phyloP scores from a whole-genome alignment of 2,888 invertebrate species.

The Zaprionus lineosus region DNA sequence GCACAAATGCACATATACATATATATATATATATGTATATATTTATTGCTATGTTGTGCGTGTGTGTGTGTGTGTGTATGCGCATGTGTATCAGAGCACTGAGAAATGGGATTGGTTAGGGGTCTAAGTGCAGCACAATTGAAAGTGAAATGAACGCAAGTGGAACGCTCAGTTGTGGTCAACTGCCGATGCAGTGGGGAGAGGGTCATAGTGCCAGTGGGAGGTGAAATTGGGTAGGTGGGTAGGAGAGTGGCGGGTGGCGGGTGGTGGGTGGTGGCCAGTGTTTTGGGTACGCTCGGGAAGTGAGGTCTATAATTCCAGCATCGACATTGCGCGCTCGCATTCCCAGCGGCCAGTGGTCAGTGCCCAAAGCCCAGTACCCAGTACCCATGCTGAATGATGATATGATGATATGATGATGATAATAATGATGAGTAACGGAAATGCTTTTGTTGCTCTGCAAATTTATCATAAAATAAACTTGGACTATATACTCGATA shows the following conservation, averaged over 20 bases:
- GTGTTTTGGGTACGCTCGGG: too few species aligned
- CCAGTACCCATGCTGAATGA: too few species aligned
- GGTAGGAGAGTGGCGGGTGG: not conserved
- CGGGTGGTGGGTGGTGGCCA: too few species aligned
- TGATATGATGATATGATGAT: constrained; percentile 8
- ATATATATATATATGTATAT: not conserved
- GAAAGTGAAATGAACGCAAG: constrained; percentile 60
- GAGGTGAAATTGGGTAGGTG: not conserved
- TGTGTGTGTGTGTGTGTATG: not conserved
- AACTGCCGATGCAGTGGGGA: not conserved
- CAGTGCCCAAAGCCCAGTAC: too few species aligned
- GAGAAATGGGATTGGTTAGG: constrained; percentile 1
- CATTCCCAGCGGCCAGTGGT: too few species aligned
- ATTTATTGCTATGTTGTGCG: not conserved
- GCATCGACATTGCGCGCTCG: constrained; percentile 7
- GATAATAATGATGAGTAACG: constrained; percentile 44
- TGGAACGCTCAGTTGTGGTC: too few species aligned
- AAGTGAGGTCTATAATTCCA: not conserved
- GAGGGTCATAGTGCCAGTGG: not conserved
- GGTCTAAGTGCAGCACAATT: constrained; percentile 58
- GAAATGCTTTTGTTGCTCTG: constrained; percentile 63
- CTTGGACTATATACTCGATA: not conserved
- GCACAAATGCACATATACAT: constrained; percentile 9
- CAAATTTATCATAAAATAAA: constrained; percentile 47
- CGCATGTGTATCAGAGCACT: not conserved